These are phyloP conservation scores for Gallinago media DNA, from an alignment of 2,113 vertebrate species.

Conservation along the genomic window DNA sequence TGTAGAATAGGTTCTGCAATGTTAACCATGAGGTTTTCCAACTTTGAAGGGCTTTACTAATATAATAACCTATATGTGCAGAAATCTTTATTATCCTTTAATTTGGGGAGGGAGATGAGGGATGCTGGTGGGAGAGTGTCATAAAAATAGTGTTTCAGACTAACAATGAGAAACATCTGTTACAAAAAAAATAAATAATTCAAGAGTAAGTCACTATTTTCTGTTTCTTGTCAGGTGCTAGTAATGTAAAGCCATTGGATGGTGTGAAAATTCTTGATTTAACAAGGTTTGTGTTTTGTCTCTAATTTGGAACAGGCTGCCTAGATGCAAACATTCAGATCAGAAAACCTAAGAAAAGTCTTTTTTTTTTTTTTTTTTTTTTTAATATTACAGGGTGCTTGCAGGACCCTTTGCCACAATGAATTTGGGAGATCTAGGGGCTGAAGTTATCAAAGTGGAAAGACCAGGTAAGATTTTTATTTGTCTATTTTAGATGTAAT, in stretches of 20 bases:
- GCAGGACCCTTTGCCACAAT: slow-evolving; percentile 96
- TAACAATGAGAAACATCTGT: background rate
- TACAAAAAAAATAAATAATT: background rate
- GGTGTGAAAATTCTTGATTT: slow-evolving; percentile 87
- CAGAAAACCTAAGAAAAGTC: background rate
- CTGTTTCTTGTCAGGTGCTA: slow-evolving; percentile 65
- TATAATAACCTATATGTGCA: background rate
- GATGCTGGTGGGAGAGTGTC: background rate
- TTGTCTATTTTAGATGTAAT: background rate
- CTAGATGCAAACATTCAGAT: background rate
- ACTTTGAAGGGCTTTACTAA: background rate
- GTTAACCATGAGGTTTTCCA: background rate
- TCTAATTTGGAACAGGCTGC: background rate
- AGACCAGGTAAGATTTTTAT: slow-evolving; percentile 82
- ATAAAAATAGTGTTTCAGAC: background rate
- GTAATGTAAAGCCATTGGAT: slow-evolving; percentile 78
- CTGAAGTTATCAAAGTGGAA: slow-evolving; percentile 96
- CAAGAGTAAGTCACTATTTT: slow-evolving; percentile 14
- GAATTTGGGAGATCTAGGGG: slow-evolving; percentile 95
- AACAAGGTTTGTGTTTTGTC: slow-evolving; percentile 81
- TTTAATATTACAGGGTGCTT: slow-evolving; percentile 84
- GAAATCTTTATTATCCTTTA: background rate
- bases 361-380: background rate
- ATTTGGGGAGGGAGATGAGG: background rate
- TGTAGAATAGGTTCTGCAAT: background rate